Percentiles rank a stretch among this genome's conserved stretches.
Evolutionary conservation across 2,888 invertebrate genomes (phyloP).

Genomic region (Orchesella flavescens): DNA sequence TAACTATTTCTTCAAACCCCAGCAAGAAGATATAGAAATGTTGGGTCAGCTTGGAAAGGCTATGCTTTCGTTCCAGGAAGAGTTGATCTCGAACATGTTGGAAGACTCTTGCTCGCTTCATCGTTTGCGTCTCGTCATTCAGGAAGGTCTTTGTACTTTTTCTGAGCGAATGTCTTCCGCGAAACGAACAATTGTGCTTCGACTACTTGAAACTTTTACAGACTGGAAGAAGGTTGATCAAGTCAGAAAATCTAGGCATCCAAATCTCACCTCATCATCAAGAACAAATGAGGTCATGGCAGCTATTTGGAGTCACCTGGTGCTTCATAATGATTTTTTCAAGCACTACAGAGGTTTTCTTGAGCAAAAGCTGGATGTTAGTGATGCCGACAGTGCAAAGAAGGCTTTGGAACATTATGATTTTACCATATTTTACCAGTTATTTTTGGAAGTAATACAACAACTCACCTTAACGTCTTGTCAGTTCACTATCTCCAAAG

Average conservation of each 20-base stretch:
- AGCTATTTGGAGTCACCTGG: constrained; percentile 56
- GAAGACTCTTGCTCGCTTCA: constrained; percentile 18
- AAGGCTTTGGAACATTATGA: constrained; percentile 33
- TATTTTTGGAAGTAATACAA: constrained; percentile 30
- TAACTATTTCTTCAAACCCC: constrained; percentile 62
- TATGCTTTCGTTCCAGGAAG: constrained; percentile 13
- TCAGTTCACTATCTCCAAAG: neutral
- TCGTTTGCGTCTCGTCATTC: constrained; percentile 10
- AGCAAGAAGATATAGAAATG: neutral
- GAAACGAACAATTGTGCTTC: constrained; percentile 55
- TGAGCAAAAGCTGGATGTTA: constrained; percentile 32
- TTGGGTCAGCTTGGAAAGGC: constrained; percentile 29
- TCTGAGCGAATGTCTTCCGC: constrained; percentile 16
- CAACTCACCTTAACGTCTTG: neutral
- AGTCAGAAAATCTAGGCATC: neutral
- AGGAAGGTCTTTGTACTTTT: constrained; percentile 28
- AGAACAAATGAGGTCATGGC: constrained; percentile 22
- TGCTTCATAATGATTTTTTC: constrained; percentile 58
- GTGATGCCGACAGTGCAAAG: constrained; percentile 10
- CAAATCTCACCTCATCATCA: neutral
- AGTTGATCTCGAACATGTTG: constrained; percentile 20
- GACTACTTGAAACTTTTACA: constrained; percentile 58
- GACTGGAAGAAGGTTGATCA: constrained; percentile 31
- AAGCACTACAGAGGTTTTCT: constrained; percentile 55
- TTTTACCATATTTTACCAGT: constrained; percentile 34